Conservation (phyloP, 2,797 vertebrate species). For the Periparus ater region DNA sequence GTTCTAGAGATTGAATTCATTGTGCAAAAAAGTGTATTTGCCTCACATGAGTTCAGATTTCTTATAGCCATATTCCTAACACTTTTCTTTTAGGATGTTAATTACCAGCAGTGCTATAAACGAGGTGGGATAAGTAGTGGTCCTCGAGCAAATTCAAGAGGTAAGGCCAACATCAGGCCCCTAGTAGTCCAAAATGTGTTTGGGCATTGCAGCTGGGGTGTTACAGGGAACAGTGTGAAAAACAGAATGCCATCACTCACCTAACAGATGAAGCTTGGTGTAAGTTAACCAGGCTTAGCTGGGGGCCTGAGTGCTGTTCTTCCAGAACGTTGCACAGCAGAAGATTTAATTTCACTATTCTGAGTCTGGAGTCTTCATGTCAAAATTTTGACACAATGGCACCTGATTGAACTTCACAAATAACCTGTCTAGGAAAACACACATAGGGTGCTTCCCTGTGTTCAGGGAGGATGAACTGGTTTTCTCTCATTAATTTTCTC, state of each 20-base stretch:
- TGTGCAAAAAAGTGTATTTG: not conserved
- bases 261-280: not conserved
- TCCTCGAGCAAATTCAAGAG: conserved; percentile 82
- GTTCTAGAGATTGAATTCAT: not conserved
- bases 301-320: not conserved
- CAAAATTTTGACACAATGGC: not conserved
- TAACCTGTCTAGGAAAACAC: not conserved
- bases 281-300: not conserved
- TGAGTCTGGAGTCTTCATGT: not conserved
- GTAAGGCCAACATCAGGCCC: conserved; percentile 67
- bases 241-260: not conserved
- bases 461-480: not conserved
- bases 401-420: not conserved
- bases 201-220: not conserved
- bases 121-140: conserved; percentile 76
- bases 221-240: not conserved
- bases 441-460: not conserved
- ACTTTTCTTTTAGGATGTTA: conserved; percentile 79
- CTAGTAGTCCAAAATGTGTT: not conserved
- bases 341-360: not conserved
- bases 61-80: not conserved
- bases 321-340: not conserved
- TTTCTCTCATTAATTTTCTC: not conserved
- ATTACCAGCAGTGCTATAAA: conserved; percentile 86
- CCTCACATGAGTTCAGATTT: not conserved